Conservation (phyloP, 2,888 invertebrate genomes). For the Sabatieria punctata region DNA sequence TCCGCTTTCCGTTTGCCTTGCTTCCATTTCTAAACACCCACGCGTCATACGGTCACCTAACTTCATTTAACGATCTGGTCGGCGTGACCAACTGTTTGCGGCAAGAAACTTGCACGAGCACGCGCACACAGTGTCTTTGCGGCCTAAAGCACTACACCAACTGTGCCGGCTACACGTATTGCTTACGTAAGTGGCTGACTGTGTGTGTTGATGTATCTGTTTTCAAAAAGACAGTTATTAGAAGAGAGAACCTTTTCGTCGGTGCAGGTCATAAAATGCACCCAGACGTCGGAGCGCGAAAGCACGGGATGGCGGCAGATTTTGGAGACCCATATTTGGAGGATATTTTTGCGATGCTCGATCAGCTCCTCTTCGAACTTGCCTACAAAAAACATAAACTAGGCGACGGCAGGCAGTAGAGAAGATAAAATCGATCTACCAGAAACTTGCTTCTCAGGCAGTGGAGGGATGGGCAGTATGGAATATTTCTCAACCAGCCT, state of each 20-base stretch:
- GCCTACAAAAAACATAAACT: slow-evolving; percentile 40
- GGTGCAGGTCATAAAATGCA: slow-evolving; percentile 87
- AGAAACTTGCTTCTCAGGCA: slow-evolving; percentile 94
- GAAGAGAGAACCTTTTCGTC: slow-evolving; percentile 59
- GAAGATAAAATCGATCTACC: slow-evolving; percentile 32
- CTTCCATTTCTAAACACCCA: slow-evolving; percentile 55
- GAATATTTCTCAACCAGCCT: slow-evolving; percentile 81
- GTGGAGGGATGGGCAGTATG: slow-evolving; percentile 79
- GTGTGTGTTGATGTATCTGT: no score
- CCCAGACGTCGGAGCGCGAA: slow-evolving; percentile 67
- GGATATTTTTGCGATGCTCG: slow-evolving; percentile 73
- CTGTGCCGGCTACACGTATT: no score
- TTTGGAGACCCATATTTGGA: slow-evolving; percentile 90
- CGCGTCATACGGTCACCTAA: no score
- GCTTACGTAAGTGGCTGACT: no score
- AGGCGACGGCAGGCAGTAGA: neutral
- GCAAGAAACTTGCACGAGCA: neutral
- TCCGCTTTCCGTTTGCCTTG: slow-evolving; percentile 85
- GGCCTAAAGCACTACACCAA: no score
- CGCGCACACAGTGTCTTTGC: neutral
- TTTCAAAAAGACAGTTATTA: neutral
- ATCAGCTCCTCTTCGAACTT: slow-evolving; percentile 93
- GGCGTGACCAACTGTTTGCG: no score
- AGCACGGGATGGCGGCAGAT: slow-evolving; percentile 90
- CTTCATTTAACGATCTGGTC: no score